Evolutionary conservation across 1,140 invertebrate species (phyloP).

Genomic region (Aradophagus sp.): DNA sequence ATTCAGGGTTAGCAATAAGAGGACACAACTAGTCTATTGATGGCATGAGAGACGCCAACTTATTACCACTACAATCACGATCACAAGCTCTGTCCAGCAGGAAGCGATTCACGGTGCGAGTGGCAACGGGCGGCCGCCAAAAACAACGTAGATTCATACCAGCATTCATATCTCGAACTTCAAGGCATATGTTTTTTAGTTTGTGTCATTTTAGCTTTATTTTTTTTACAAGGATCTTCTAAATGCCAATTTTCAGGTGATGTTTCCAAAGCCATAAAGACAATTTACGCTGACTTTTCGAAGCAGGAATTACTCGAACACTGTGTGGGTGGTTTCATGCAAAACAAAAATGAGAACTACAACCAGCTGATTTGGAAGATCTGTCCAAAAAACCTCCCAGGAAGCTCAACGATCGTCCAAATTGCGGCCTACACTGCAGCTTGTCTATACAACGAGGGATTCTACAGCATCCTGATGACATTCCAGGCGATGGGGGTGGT

Average conservation of each 20-base stretch:
- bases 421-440: background rate
- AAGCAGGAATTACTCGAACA: background rate
- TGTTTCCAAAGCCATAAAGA: background rate
- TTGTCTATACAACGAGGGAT: too few species aligned
- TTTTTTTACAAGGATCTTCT: slow-evolving; percentile 31
- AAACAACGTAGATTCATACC: background rate
- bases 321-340: background rate
- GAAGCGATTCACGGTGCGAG: slow-evolving; percentile 32
- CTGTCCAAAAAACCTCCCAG: slow-evolving; percentile 1
- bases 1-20: slow-evolving; percentile 12
- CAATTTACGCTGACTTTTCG: background rate
- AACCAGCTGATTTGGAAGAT: slow-evolving; percentile 5
- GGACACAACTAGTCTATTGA: slow-evolving; percentile 2
- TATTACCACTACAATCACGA: slow-evolving; percentile 28
- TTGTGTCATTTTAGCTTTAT: too few species aligned
- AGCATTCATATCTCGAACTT: slow-evolving; percentile 7
- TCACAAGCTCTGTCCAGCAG: slow-evolving; percentile 23
- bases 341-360: background rate
- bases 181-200: too few species aligned
- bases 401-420: background rate
- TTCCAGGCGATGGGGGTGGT: background rate
- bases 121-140: slow-evolving; percentile 26
- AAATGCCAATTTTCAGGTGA: slow-evolving; percentile 16
- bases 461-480: background rate
- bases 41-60: slow-evolving; percentile 29